Evolutionary conservation across 2,888 invertebrate genomes (phyloP).

Genomic region (Hemaris fuciformis): DNA sequence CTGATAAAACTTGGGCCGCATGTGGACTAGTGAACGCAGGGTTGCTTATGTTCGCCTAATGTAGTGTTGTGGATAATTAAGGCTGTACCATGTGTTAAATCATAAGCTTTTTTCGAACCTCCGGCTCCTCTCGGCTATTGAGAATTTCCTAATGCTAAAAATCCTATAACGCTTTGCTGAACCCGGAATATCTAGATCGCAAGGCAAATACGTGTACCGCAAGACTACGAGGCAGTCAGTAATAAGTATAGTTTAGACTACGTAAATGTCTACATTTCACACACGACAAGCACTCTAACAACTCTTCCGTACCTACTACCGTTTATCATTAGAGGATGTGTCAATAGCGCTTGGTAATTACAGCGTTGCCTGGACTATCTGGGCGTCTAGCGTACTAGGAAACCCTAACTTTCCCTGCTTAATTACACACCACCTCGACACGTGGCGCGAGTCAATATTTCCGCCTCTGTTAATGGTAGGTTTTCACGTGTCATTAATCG

Average conservation of each 20-base stretch:
- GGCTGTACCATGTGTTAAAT: too few relatives aligned
- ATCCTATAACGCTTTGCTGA: too few relatives aligned
- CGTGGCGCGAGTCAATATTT: not conserved
- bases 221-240: too few relatives aligned
- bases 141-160: too few relatives aligned
- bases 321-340: not conserved
- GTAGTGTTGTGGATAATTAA: too few relatives aligned
- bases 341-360: not conserved
- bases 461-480: not conserved
- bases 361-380: not conserved
- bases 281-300: not conserved
- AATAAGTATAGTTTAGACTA: too few relatives aligned
- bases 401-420: not conserved
- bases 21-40: not conserved
- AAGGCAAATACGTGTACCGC: too few relatives aligned
- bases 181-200: too few relatives aligned
- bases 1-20: slow-evolving; percentile 23
- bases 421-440: not conserved
- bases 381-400: not conserved
- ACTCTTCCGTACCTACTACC: not conserved
- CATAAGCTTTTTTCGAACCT: too few relatives aligned
- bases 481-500: not conserved
- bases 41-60: not conserved
- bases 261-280: too few relatives aligned
- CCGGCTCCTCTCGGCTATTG: too few relatives aligned